A percentile compares a stretch with the other conserved stretches of the same genome.
Conservation (phyloP, 2,888 invertebrate genomes). For the Yponomeuta malinellus region DNA sequence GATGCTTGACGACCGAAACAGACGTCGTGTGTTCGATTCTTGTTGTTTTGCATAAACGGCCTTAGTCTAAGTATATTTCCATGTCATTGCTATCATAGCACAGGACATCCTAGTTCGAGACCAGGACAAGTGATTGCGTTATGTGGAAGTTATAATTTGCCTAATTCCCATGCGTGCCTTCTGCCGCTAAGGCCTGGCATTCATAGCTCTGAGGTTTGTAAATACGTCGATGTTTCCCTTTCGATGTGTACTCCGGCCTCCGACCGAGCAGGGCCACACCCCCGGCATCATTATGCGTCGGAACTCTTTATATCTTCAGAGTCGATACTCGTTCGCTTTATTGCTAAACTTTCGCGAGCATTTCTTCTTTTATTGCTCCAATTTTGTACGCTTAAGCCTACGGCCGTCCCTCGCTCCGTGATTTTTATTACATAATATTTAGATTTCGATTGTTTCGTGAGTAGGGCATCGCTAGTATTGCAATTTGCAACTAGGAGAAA, state of each 20-base stretch:
- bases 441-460: slow-evolving; percentile 57
- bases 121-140: too few species aligned
- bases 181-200: too few species aligned
- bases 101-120: too few species aligned
- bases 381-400: slow-evolving; percentile 73
- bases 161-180: too few species aligned
- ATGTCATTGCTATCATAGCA: too few species aligned
- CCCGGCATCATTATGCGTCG: slow-evolving; percentile 40
- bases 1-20: too few species aligned
- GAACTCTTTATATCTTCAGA: slow-evolving; percentile 74
- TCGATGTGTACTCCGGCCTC: background rate
- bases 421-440: slow-evolving; percentile 65
- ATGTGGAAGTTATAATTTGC: too few species aligned
- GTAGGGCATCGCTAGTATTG: background rate
- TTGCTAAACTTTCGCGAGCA: slow-evolving; percentile 73
- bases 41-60: too few species aligned
- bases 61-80: too few species aligned
- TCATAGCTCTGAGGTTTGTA: too few species aligned
- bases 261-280: slow-evolving; percentile 43
- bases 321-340: slow-evolving; percentile 74
- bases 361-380: slow-evolving; percentile 74
- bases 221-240: too few species aligned
- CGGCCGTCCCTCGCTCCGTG: slow-evolving; percentile 33
- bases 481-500: background rate
- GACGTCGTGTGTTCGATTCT: too few species aligned